These are phyloP conservation scores for Epistrophe eligans DNA, from an alignment of 2,888 invertebrate genomes.

Conservation along the genomic window DNA sequence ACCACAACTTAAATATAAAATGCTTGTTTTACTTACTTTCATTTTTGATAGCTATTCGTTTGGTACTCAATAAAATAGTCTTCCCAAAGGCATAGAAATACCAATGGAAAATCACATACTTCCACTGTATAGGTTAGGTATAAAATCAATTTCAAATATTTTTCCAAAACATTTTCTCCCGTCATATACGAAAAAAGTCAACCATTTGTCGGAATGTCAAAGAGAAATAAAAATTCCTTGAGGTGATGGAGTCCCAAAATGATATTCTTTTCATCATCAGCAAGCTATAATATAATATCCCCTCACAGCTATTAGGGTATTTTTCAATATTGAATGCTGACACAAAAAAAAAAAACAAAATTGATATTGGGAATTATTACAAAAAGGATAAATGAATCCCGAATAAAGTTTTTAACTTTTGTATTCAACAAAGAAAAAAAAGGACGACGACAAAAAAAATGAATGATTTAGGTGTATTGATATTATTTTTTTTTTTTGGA, in stretches of 20 bases:
- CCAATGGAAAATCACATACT: neutral
- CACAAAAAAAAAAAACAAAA: neutral
- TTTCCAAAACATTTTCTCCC: neutral
- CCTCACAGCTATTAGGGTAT: neutral
- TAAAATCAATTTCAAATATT: slow-evolving; percentile 16
- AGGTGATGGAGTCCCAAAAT: slow-evolving; percentile 3
- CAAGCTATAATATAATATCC: too few species aligned
- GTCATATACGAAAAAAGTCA: neutral
- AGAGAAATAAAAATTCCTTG: neutral
- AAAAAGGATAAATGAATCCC: neutral
- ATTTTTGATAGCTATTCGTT: neutral
- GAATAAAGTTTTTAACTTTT: neutral
- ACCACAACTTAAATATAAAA: too few species aligned
- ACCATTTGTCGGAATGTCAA: neutral
- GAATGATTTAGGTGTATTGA: too few species aligned
- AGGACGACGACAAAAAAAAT: neutral
- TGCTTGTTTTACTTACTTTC: neutral
- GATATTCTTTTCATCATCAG: slow-evolving; percentile 2
- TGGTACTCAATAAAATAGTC: neutral
- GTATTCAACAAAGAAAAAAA: neutral
- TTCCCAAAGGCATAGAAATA: slow-evolving; percentile 1
- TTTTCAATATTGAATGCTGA: neutral
- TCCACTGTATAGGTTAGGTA: neutral
- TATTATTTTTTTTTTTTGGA: too few species aligned
- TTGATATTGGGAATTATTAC: neutral